A percentile compares a stretch with the other conserved stretches of the same genome.
phyloP scores from a whole-genome alignment of 2,113 vertebrate genomes.

The Vulpes ferrilata region DNA sequence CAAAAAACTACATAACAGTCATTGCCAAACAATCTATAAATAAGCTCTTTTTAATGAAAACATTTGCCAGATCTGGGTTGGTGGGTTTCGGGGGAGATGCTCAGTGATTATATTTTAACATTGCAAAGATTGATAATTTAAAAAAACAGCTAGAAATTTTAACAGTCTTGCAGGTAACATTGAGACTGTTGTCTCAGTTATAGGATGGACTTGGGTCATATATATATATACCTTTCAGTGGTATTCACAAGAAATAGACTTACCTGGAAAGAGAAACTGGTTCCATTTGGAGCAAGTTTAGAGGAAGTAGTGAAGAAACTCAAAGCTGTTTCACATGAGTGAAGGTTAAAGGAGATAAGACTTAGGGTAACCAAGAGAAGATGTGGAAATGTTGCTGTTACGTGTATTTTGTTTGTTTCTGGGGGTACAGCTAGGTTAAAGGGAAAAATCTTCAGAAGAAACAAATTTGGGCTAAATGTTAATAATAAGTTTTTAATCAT shows the following conservation, averaged over 20 bases:
- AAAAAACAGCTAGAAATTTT: neutral
- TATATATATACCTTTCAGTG: neutral
- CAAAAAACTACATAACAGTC: neutral
- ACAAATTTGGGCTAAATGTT: neutral
- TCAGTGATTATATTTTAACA: neutral
- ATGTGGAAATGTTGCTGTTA: neutral
- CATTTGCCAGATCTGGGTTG: neutral
- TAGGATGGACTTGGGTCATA: neutral
- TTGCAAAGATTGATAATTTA: neutral
- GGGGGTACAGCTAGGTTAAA: neutral
- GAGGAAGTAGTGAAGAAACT: neutral
- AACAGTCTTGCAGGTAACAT: neutral
- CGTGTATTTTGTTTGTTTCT: neutral
- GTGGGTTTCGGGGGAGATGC: neutral
- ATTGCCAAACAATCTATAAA: neutral
- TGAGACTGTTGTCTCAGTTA: neutral
- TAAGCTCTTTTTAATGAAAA: neutral
- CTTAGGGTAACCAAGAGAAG: neutral
- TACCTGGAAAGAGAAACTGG: neutral
- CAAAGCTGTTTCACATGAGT: neutral
- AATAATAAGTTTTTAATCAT: neutral
- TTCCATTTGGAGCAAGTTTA: slow-evolving; percentile 3
- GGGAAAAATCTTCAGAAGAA: neutral
- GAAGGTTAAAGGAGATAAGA: neutral
- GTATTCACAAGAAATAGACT: neutral